Evolutionary conservation across 2,888 invertebrate species (phyloP), one percentile per base, ranked within the genome.

Genomic region (Lithosia quadra): DNA sequence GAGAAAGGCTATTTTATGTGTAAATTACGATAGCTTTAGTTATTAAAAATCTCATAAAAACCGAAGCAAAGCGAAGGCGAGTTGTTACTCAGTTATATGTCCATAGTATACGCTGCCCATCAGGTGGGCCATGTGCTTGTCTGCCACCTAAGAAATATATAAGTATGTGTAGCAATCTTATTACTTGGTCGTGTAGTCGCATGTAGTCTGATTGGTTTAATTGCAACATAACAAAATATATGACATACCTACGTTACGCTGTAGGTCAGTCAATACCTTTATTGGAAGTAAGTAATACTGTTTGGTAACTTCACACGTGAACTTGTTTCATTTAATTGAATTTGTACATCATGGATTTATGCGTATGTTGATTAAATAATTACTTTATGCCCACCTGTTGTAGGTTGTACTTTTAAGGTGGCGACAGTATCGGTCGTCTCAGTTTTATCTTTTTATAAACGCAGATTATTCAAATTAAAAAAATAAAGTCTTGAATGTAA

Each of bases 301-400:
- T 78, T 70, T 69, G 62, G 69, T 71, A 77, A 78, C 60, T 64
- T 77, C 73, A 73, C 71, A 75, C 73, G 43, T 34, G 63, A 75
- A 78, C 80, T 58, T 15, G 80, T 78, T 79, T 57, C 24, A 57
- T 69, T 75, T 75, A 73, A 79, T 78, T 78, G 73, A 79, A 73
- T 79, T 75, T 69, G 68, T 75, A 56, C 75, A 67, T 77, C 71
- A 65, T 71, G 61, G 67, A 77, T 74, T 76, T 76, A 79, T 69
- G 49, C 36, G 33, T 70, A 43, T 33, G 62, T 62, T 62, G 62
- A 62, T 57, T 67, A 62, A 67, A 67, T 67, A 56, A 67, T 62
- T 67, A 22, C 39, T 33, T 34, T 61, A 43, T 33, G 56, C 22
- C 39, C 60, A 61, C 61, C 49, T 60, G 65, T 65, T 24, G 15